Conservation (phyloP, 2,797 vertebrate species). For the Cercopithecus hamlyni region DNA sequence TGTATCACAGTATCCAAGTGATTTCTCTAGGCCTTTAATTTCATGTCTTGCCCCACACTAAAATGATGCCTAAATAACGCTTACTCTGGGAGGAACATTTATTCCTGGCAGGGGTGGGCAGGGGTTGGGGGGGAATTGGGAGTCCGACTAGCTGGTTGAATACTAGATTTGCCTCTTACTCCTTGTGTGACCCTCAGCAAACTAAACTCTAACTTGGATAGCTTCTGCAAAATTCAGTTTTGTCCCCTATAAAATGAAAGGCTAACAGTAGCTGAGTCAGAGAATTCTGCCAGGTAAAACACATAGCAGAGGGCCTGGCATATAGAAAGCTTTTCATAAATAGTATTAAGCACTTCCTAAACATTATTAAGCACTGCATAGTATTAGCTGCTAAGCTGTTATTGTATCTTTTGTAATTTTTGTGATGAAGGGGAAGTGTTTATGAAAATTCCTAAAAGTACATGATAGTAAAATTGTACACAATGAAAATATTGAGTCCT, state of each 20-base stretch:
- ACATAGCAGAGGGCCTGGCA: background rate
- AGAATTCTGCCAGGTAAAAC: background rate
- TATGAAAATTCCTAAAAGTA: background rate
- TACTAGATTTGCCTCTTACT: background rate
- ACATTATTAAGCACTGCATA: background rate
- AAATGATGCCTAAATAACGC: background rate
- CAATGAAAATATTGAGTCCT: background rate
- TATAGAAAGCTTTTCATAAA: background rate
- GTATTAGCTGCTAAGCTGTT: background rate
- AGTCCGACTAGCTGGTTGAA: background rate
- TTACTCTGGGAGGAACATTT: fast-evolving
- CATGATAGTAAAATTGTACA: background rate
- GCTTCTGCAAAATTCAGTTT: background rate
- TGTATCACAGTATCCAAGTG: too few relatives aligned
- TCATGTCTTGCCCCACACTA: background rate
- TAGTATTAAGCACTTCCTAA: background rate
- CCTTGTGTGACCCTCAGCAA: background rate
- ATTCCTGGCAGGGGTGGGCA: background rate
- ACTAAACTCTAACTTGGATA: background rate
- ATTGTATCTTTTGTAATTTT: background rate
- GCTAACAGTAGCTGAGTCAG: background rate
- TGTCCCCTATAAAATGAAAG: background rate
- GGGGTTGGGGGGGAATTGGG: background rate
- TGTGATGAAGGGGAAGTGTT: background rate
- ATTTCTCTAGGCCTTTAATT: background rate